Evolutionary conservation across 1,140 invertebrate species (phyloP).

Genomic region (Sycophaga agraensis): DNA sequence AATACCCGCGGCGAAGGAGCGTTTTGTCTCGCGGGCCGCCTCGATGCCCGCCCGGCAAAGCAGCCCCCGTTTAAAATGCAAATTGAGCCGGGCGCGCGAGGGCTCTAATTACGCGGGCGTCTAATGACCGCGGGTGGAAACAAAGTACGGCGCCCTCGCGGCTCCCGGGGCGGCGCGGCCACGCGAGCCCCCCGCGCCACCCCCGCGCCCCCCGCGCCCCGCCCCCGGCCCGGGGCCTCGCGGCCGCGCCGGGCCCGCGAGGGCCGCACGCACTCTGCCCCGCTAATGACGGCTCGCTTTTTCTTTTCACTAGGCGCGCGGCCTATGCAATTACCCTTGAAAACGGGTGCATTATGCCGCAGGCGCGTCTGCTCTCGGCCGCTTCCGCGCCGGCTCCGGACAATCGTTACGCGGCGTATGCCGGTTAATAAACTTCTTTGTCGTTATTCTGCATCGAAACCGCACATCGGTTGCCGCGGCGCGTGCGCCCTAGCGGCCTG

Average conservation of each 20-base stretch:
- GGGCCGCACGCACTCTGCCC: background rate
- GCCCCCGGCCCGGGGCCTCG: background rate
- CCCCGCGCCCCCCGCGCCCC: no score
- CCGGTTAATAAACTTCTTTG: slow-evolving; percentile 11
- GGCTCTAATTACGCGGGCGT: background rate
- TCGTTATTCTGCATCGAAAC: slow-evolving; percentile 7
- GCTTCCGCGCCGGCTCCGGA: no score
- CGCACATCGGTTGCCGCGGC: background rate
- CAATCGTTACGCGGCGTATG: background rate
- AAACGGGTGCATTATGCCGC: slow-evolving; percentile 31
- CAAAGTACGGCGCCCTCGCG: slow-evolving; percentile 2
- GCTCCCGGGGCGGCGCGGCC: no score
- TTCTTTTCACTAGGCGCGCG: background rate
- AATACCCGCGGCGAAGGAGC: background rate
- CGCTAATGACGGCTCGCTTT: slow-evolving; percentile 22
- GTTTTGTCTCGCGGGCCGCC: background rate
- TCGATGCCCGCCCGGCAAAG: no score
- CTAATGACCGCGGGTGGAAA: slow-evolving; percentile 15
- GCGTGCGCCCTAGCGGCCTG: background rate
- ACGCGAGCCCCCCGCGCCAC: no score
- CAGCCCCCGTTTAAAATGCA: slow-evolving; percentile 7
- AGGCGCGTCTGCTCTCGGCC: background rate
- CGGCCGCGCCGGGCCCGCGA: background rate
- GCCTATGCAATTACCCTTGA: slow-evolving; percentile 44
- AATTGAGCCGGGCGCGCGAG: background rate